Conservation (phyloP, 1,140 invertebrate genomes). For the Drosophila obscura region DNA sequence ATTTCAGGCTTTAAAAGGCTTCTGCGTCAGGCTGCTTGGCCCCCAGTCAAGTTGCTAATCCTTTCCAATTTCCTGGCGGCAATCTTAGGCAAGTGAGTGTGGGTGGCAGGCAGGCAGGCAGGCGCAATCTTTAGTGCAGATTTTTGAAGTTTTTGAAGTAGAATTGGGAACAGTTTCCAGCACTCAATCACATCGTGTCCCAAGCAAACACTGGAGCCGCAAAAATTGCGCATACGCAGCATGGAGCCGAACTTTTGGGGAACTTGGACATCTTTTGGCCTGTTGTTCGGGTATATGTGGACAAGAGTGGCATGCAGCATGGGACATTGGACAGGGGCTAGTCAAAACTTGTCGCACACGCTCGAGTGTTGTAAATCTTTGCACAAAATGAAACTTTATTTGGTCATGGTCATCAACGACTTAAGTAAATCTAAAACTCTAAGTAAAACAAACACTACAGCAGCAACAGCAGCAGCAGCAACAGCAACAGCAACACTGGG, state of each 20-base stretch:
- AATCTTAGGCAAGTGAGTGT: conserved; percentile 10
- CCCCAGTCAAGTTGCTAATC: not conserved
- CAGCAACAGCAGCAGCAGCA: not conserved
- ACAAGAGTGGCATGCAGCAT: not conserved
- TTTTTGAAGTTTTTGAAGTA: conserved; percentile 44
- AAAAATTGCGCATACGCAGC: conserved; percentile 79
- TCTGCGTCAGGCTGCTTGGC: no score
- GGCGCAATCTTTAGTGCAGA: conserved; percentile 15
- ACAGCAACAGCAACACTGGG: not conserved
- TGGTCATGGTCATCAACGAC: conserved; percentile 80
- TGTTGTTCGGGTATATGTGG: not conserved
- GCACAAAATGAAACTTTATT: conserved; percentile 80
- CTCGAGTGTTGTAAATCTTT: conserved; percentile 79
- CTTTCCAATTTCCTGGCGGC: not conserved
- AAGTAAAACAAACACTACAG: conserved; percentile 76
- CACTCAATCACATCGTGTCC: conserved; percentile 44
- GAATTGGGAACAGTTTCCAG: conserved; percentile 26
- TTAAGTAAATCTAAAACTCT: conserved; percentile 81
- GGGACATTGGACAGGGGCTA: conserved; percentile 20
- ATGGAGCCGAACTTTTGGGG: conserved; percentile 29
- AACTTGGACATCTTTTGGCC: conserved; percentile 39
- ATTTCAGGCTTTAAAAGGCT: no score
- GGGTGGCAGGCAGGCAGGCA: not conserved
- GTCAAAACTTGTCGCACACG: conserved; percentile 78
- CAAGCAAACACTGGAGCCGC: conserved; percentile 55